Conservation (phyloP, 2,113 vertebrate species). For the Bubo blakistoni region DNA sequence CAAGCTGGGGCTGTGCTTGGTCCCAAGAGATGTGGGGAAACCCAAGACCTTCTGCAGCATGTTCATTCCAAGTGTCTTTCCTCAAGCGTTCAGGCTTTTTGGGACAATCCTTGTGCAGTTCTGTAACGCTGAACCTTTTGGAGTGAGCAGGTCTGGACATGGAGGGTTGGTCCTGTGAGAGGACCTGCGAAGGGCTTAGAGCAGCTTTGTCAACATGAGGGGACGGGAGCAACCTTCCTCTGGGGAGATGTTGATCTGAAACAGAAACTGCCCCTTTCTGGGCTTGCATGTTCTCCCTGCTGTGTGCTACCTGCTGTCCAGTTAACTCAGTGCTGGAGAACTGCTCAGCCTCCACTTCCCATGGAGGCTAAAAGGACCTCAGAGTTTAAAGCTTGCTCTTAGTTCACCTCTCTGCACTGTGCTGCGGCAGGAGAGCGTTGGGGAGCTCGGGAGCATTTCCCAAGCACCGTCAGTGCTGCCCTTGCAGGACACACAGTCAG, state of each 20-base stretch:
- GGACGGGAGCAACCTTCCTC: not conserved
- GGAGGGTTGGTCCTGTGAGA: not conserved
- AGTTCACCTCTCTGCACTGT: not conserved
- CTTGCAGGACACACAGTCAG: rapidly evolving
- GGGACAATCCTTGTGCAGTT: not conserved
- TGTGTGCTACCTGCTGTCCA: not conserved
- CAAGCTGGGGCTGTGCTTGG: not conserved
- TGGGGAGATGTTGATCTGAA: not conserved
- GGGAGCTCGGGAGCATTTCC: not conserved
- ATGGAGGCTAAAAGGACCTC: not conserved
- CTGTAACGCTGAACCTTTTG: not conserved
- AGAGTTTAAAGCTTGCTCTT: not conserved
- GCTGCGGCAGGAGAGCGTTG: rapidly evolving
- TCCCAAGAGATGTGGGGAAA: not conserved
- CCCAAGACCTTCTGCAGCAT: not conserved
- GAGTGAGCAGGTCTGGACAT: not conserved
- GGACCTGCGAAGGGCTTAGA: not conserved
- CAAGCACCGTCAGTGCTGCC: not conserved
- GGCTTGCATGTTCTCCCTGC: not conserved
- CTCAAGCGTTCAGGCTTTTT: not conserved
- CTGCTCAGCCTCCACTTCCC: not conserved
- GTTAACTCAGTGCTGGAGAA: not conserved
- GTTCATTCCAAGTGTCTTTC: not conserved
- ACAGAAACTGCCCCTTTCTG: not conserved
- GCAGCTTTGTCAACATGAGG: not conserved